Percentiles rank a stretch among this genome's conserved stretches.
Conservation (phyloP, 2,888 invertebrate genomes). For the Nymphalis urticae region DNA sequence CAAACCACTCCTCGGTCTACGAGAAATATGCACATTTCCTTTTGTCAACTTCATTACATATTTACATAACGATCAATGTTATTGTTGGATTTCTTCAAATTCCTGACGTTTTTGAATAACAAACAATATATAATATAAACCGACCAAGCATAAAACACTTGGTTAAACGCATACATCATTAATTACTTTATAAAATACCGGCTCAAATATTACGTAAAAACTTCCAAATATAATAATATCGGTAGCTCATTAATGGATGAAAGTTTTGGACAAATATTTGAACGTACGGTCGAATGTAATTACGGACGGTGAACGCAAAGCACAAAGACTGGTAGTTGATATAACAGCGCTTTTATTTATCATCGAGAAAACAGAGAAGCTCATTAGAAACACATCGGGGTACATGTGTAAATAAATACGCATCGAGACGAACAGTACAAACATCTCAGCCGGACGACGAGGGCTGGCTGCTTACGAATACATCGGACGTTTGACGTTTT, state of each 20-base stretch:
- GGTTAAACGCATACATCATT: constrained; percentile 12
- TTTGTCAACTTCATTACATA: constrained; percentile 38
- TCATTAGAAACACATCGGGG: constrained; percentile 75
- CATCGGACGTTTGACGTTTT: constrained; percentile 30
- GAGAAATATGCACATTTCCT: constrained; percentile 18
- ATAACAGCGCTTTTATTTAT: constrained; percentile 68
- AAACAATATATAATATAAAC: constrained; percentile 2
- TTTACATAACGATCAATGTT: constrained; percentile 69
- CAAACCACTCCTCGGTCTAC: constrained; percentile 21
- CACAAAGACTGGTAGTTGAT: constrained; percentile 78
- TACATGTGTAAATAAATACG: constrained; percentile 77
- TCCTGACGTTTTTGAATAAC: constrained; percentile 43
- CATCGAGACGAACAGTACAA: constrained; percentile 56
- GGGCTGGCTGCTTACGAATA: constrained; percentile 28
- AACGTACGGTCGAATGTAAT: constrained; percentile 70
- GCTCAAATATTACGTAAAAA: constrained; percentile 61
- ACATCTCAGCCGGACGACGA: constrained; percentile 65
- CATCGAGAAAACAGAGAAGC: constrained; percentile 55
- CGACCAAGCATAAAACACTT: constrained; percentile 8
- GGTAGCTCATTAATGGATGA: constrained; percentile 78
- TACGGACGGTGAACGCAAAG: constrained; percentile 56
- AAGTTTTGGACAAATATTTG: constrained; percentile 78
- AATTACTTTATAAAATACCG: constrained; percentile 21
- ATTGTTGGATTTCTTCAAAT: constrained; percentile 67
- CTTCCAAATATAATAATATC: constrained; percentile 65